Evolutionary conservation across 1,140 invertebrate genomes (phyloP), one percentile per base, ranked within the genome.

Genomic region (Drosophila subpulchrella): DNA sequence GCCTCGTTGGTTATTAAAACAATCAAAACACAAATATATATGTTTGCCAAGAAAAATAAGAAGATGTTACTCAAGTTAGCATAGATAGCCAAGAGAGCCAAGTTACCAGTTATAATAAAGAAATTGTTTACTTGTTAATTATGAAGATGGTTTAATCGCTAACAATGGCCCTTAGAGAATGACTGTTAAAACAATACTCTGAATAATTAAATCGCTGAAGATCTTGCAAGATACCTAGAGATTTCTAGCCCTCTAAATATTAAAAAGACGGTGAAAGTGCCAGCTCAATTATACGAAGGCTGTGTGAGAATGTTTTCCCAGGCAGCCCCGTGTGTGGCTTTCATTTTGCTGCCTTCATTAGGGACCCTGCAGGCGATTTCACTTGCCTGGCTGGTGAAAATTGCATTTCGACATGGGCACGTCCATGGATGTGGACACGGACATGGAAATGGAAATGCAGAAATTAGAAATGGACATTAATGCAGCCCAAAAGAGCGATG

Each of bases 281-380:
- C 76, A 48, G 53, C 66, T 67, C 61, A 72, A 47, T 76, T 65
- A 46, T 56, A 46, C 53, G 54, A 78, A 82, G 79, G 66, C 79
- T 72, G 61, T 75, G 74, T 78, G 83, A 79, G 83, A 88, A 88
- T 78, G 58, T 66, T 60, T 77, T 77, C 27, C 48, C 46, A 75
- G 42, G 24, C 32, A 39, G 50, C 74, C 54, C 8, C 65, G 75
- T 78, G 79, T 86, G 83, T 88, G 79, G 83, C 84, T 86, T 79
- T 86, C 83, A 51, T 86, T 85, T 83, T 27, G 36, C 27, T 58
- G 62, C 41, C 59, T 56, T 67, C 65, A 88, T 73, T 86, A 86
- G 83, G 83, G 82, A 82, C 72, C 72, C 75, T 71, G 56, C 41
- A 34, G 65, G 56, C 78, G 66, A 82, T 86, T 86, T 86, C 83